These are phyloP conservation scores for Drosophila kanekoi DNA, from an alignment of 2,888 invertebrate genomes.

Conservation along the genomic window DNA sequence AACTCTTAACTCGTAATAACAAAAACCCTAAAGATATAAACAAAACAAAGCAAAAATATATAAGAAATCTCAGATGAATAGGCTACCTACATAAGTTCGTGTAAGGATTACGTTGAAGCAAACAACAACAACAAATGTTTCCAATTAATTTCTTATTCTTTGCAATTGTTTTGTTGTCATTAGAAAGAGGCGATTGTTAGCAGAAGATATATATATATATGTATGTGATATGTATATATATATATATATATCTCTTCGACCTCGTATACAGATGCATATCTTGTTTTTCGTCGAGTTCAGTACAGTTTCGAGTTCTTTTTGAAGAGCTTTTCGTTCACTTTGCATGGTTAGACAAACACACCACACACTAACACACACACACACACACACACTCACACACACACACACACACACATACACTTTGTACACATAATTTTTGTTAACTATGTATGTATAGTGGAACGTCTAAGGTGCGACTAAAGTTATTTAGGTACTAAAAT, in stretches of 20 bases:
- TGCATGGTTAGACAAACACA: slow-evolving; percentile 48
- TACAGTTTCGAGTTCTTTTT: slow-evolving; percentile 26
- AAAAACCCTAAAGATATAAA: slow-evolving; percentile 17
- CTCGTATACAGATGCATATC: slow-evolving; percentile 19
- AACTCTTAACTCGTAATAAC: slow-evolving; percentile 52
- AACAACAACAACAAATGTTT: slow-evolving; percentile 34
- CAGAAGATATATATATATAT: neutral
- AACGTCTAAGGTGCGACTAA: slow-evolving; percentile 37
- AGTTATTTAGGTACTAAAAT: slow-evolving; percentile 54
- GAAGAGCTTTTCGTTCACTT: slow-evolving; percentile 40
- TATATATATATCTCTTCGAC: neutral
- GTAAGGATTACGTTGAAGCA: slow-evolving; percentile 55
- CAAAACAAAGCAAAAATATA: slow-evolving; percentile 9
- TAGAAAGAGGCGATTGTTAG: neutral
- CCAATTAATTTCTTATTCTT: slow-evolving; percentile 9
- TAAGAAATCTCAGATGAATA: slow-evolving; percentile 65
- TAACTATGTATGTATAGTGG: slow-evolving; percentile 54
- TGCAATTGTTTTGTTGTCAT: slow-evolving; percentile 3
- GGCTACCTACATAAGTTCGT: slow-evolving; percentile 76
- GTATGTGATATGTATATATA: slow-evolving; percentile 1
- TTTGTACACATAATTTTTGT: slow-evolving; percentile 13
- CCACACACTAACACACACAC: too few relatives aligned
- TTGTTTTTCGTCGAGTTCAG: slow-evolving; percentile 14
- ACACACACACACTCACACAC: slow-evolving; percentile 21
- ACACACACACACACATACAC: slow-evolving; percentile 15